A percentile compares a stretch with the other conserved stretches of the same genome.
Conservation (phyloP, 2,113 vertebrate species). For the Puma concolor region DNA sequence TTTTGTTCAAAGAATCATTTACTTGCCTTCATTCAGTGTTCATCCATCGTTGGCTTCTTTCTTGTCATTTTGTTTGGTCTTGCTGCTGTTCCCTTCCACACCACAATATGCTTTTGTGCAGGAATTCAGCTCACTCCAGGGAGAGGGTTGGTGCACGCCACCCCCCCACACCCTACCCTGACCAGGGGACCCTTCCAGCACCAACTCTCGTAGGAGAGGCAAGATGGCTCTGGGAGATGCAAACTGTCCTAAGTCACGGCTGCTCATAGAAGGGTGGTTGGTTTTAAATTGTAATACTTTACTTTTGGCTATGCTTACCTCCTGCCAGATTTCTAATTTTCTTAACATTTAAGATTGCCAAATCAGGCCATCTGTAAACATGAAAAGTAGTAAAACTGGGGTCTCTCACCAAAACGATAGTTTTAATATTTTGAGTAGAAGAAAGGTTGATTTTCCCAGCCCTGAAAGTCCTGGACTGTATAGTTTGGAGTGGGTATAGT, state of each 20-base stretch:
- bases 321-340: conserved; percentile 84
- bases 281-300: conserved; percentile 81
- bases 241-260: conserved; percentile 66
- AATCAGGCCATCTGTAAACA: conserved; percentile 88
- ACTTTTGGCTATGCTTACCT: conserved; percentile 83
- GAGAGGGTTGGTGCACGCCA: background rate
- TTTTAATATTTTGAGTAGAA: conserved; percentile 68
- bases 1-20: background rate
- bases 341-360: conserved; percentile 84
- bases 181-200: conserved; percentile 28
- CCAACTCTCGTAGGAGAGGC: conserved; percentile 36
- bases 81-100: background rate
- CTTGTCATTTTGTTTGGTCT: background rate
- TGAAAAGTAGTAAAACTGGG: conserved; percentile 78
- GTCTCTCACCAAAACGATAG: conserved; percentile 76
- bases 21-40: background rate
- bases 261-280: conserved; percentile 59
- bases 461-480: background rate
- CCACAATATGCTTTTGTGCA: background rate
- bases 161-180: background rate
- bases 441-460: conserved; percentile 50
- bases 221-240: conserved; percentile 25
- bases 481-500: background rate
- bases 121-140: background rate
- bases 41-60: background rate